Conservation (phyloP, 2,888 invertebrate species). For the Hylaea fasciaria region DNA sequence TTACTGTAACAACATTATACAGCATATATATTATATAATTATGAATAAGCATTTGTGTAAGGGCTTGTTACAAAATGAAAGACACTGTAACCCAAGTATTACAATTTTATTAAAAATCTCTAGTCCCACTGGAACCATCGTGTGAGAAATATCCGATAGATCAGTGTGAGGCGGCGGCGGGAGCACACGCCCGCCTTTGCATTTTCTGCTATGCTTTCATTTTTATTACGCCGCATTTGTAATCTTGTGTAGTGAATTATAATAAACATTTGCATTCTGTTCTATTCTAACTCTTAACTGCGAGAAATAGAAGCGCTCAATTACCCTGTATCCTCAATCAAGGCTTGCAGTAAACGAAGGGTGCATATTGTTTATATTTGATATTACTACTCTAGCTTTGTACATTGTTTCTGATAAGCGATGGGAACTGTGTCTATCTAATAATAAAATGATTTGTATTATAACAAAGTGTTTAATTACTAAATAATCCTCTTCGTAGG, state of each 20-base stretch:
- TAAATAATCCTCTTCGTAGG: neutral
- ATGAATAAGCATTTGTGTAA: slow-evolving; percentile 86
- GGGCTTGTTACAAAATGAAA: slow-evolving; percentile 85
- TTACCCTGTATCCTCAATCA: slow-evolving; percentile 82
- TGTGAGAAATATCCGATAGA: slow-evolving; percentile 71
- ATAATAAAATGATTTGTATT: slow-evolving; percentile 90
- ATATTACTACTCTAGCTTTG: slow-evolving; percentile 88
- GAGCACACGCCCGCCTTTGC: slow-evolving; percentile 50
- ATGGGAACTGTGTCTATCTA: slow-evolving; percentile 89
- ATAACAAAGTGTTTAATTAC: slow-evolving; percentile 70
- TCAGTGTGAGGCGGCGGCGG: slow-evolving; percentile 58
- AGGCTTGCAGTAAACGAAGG: slow-evolving; percentile 85
- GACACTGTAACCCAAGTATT: slow-evolving; percentile 87
- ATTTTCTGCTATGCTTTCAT: slow-evolving; percentile 79
- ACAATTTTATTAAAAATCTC: slow-evolving; percentile 87
- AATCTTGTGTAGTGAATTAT: slow-evolving; percentile 76
- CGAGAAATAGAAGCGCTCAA: slow-evolving; percentile 83
- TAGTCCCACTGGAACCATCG: slow-evolving; percentile 88
- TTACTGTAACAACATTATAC: slow-evolving; percentile 85
- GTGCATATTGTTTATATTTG: slow-evolving; percentile 86
- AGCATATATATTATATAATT: slow-evolving; percentile 78
- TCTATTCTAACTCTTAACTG: slow-evolving; percentile 78
- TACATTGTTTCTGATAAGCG: slow-evolving; percentile 89
- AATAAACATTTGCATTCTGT: slow-evolving; percentile 82
- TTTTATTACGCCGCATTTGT: slow-evolving; percentile 79